These are phyloP conservation scores for Zoanthus gigantus DNA, from an alignment of 92 coral and sea anemone genomes.

Conservation along the genomic window DNA sequence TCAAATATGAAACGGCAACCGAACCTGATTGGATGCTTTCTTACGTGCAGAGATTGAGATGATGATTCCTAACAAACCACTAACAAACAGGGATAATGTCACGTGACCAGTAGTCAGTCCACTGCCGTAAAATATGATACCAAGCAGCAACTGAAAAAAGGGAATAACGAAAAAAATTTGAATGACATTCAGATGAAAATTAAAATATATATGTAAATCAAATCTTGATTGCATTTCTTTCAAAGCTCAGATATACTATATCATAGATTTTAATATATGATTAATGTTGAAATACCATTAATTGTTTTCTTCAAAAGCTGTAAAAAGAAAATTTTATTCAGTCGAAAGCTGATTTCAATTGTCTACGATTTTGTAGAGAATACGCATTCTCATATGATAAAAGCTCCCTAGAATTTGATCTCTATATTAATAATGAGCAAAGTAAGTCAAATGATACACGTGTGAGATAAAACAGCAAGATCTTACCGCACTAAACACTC, in stretches of 20 bases:
- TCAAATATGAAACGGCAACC: background rate
- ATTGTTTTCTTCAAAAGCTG: too few relatives aligned
- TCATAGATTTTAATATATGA: too few relatives aligned
- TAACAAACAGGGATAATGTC: background rate
- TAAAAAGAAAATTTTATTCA: too few relatives aligned
- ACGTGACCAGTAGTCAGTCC: constrained; percentile 20
- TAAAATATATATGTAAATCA: background rate
- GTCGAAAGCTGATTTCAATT: too few relatives aligned
- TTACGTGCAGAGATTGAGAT: constrained; percentile 17
- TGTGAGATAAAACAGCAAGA: background rate
- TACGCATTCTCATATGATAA: too few relatives aligned
- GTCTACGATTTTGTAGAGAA: too few relatives aligned
- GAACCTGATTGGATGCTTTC: constrained; percentile 23
- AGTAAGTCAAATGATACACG: too few relatives aligned
- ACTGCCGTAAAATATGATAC: constrained; percentile 26
- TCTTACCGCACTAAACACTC: constrained; percentile 76
- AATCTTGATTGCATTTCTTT: background rate
- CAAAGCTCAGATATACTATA: too few relatives aligned
- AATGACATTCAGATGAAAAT: background rate
- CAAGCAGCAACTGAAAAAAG: constrained; percentile 19
- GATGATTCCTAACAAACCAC: constrained; percentile 19
- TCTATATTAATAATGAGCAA: too few relatives aligned
- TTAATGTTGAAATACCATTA: too few relatives aligned
- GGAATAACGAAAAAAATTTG: background rate
- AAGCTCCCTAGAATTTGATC: too few relatives aligned